Percentiles rank a stretch among this genome's conserved stretches.
These are phyloP conservation scores for Flexamia atlantica DNA, from an alignment of 2,888 invertebrate species.

Conservation along the genomic window DNA sequence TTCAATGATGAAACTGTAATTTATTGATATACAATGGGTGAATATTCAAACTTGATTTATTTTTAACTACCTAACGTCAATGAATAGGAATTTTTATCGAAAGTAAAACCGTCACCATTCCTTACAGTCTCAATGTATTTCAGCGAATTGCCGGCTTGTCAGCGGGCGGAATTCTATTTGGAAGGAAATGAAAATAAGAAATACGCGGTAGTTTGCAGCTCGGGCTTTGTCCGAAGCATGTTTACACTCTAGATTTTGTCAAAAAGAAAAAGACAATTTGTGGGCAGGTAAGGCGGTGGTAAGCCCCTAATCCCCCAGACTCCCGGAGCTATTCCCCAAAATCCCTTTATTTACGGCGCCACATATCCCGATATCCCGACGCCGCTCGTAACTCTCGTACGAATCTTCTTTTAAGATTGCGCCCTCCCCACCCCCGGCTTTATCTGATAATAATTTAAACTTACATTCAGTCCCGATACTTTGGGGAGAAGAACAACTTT, in stretches of 20 bases:
- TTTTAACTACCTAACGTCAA: no score
- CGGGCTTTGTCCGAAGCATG: slow-evolving; percentile 46
- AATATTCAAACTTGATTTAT: no score
- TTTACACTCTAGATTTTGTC: slow-evolving; percentile 54
- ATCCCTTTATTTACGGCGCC: slow-evolving; percentile 55
- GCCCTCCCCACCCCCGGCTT: slow-evolving; percentile 21
- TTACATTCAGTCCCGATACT: slow-evolving; percentile 7
- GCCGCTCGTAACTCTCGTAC: slow-evolving; percentile 31
- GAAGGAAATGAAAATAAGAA: slow-evolving; percentile 44
- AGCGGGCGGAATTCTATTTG: slow-evolving; percentile 32
- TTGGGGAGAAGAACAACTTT: background rate
- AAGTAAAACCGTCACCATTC: no score
- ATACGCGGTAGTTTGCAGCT: slow-evolving; percentile 12
- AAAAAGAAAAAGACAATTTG: slow-evolving; percentile 56
- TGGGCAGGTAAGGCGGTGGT: slow-evolving; percentile 50
- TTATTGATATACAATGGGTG: no score
- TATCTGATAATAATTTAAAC: slow-evolving; percentile 55
- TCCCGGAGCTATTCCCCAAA: slow-evolving; percentile 40
- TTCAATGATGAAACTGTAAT: no score
- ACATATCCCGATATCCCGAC: slow-evolving; percentile 54
- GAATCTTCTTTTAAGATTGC: slow-evolving; percentile 55
- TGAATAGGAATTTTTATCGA: no score
- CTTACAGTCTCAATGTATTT: no score
- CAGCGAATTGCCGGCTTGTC: background rate
- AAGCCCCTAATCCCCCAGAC: slow-evolving; percentile 44